phyloP scores from a whole-genome alignment of 2,113 vertebrate genomes.

The Hyla sarda region DNA sequence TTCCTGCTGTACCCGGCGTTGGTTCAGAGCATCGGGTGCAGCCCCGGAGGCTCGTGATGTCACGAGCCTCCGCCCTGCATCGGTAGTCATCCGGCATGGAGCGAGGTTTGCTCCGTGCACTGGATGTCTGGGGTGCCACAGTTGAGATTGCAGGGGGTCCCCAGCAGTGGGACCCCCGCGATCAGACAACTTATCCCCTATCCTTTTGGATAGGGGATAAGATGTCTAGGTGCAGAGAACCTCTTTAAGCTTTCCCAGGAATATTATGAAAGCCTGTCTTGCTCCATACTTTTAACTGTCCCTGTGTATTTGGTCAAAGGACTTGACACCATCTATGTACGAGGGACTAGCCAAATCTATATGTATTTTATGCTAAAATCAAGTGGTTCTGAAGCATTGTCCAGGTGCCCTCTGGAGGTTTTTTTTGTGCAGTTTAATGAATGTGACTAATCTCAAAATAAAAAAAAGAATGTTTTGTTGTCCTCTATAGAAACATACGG shows the following conservation, averaged over 20 bases:
- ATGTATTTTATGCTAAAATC: neutral
- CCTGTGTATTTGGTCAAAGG: neutral
- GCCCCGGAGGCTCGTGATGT: too few species aligned
- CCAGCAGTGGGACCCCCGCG: too few species aligned
- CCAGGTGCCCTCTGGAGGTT: neutral
- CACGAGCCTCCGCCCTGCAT: too few species aligned
- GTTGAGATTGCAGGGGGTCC: too few species aligned
- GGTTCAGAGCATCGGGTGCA: too few species aligned
- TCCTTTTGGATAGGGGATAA: too few species aligned
- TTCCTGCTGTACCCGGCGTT: too few species aligned
- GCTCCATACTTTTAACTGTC: neutral
- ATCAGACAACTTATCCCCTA: too few species aligned
- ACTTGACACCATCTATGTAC: neutral
- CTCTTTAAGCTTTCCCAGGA: neutral
- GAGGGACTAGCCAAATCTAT: neutral
- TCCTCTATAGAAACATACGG: neutral
- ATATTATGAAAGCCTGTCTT: neutral
- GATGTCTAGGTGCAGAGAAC: too few species aligned
- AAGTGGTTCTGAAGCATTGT: neutral
- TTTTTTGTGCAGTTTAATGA: neutral
- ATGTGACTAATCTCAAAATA: conserved; percentile 21
- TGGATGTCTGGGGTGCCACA: too few species aligned
- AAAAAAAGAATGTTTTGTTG: conserved; percentile 37
- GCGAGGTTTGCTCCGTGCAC: too few species aligned
- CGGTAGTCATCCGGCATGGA: too few species aligned